Percentiles rank a stretch among this genome's conserved stretches.
Evolutionary conservation across 2,888 invertebrate genomes (phyloP).

Genomic region (Steinernema carpocapsae): DNA sequence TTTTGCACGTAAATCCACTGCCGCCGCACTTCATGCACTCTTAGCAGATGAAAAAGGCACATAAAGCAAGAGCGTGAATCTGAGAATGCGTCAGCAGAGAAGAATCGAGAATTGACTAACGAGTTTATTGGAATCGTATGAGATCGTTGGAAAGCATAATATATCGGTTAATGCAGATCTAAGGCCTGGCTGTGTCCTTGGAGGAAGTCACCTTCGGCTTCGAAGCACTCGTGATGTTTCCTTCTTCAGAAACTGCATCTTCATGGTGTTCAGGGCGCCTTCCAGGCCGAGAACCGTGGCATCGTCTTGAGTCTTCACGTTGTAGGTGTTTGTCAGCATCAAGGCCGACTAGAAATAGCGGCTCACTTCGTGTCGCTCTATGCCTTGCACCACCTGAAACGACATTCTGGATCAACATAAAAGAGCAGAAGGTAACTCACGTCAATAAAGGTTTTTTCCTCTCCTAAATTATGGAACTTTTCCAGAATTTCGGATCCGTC

Average conservation of each 20-base stretch:
- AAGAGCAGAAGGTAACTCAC: not conserved
- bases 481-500: slow-evolving; percentile 73
- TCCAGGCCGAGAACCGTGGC: not conserved
- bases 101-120: too few relatives aligned
- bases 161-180: not conserved
- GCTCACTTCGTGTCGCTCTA: slow-evolving; percentile 74
- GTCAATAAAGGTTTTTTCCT: slow-evolving; percentile 70
- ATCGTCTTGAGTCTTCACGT: slow-evolving; percentile 66
- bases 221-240: slow-evolving; percentile 17
- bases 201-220: not conserved
- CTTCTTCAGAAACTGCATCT: slow-evolving; percentile 12
- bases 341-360: slow-evolving; percentile 77
- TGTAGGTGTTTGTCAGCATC: slow-evolving; percentile 74
- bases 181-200: not conserved
- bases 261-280: slow-evolving; percentile 3
- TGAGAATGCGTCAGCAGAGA: not conserved
- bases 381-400: slow-evolving; percentile 70
- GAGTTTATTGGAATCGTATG: too few relatives aligned
- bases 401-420: not conserved
- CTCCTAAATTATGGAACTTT: slow-evolving; percentile 65
- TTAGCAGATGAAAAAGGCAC: not conserved
- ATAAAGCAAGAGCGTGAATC: too few relatives aligned
- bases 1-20: not conserved
- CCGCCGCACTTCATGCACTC: not conserved
- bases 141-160: too few relatives aligned